Evolutionary conservation across 2,888 invertebrate species (phyloP), one percentile per base, ranked within the genome.

Genomic region (Apomyelois bistriatella): DNA sequence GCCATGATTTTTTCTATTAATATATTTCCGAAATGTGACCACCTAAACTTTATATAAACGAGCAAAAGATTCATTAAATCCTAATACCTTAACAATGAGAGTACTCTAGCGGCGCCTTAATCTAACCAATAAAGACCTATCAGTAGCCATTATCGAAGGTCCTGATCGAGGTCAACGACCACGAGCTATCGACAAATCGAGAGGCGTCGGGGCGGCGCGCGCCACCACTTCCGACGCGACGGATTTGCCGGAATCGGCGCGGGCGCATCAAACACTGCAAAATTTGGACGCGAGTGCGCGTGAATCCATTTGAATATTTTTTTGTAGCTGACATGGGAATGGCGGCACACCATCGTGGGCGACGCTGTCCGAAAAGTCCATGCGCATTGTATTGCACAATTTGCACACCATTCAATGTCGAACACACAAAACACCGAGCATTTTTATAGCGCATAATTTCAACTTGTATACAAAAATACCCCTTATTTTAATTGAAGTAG

Each of bases 231-330:
- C 90, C 90, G 90, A 89, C 86, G 85, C 84, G 88, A 88, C 90
- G 88, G 88, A 90, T 89, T 90, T 88, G 89, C 88, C 88, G 87
- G 90, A 90, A 90, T 87, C 87, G 88, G 76, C 77, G 87, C 87
- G 86, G 89, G 85, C 87, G 85, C 89, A 84, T 89, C 90, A 90
- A 90, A 90, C 81, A 79, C 75, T 77, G 88, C 89, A 74, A 89
- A 90, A 83, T 90, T 90, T 86, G 88, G 88, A 84, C 85, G 76
- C 79, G 74, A 82, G 80, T 80, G 85, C 84, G 86, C 87, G 88
- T 88, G 89, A 87, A 88, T 86, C 78, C 74, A 90, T 89, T 90
- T 88, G 85, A 89, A 90, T 89, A 88, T 85, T 78, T 79, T 87
- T 87, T 85, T 70, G 80, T 74, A 75, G 70, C 79, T 77, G 79